Evolutionary conservation across 2,113 vertebrate genomes (phyloP).

Genomic region (Otocyon megalotis): DNA sequence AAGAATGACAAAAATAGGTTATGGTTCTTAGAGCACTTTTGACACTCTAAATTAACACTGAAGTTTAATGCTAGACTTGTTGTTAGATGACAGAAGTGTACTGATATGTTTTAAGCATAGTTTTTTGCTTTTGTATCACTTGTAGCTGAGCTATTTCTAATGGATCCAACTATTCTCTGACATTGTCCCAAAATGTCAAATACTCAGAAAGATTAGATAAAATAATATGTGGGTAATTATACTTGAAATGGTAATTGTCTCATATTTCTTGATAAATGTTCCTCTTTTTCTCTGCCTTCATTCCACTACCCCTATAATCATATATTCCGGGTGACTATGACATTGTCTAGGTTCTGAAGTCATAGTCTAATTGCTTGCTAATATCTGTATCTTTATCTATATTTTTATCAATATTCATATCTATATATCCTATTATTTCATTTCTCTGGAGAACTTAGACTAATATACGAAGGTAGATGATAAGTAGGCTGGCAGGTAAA

Average conservation of each 20-base stretch:
- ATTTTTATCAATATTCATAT: neutral
- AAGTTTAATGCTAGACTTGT: neutral
- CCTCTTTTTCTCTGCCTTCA: neutral
- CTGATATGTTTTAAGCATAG: neutral
- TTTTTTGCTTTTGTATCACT: neutral
- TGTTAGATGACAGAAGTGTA: neutral
- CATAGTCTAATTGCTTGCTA: neutral
- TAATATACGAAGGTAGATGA: neutral
- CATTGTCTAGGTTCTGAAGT: neutral
- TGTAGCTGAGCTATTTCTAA: neutral
- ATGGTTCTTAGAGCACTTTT: neutral
- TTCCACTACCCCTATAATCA: neutral
- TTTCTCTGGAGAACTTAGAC: neutral
- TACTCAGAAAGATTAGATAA: neutral
- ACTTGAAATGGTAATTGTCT: slow-evolving; percentile 38
- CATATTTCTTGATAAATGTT: neutral
- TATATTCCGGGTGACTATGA: neutral
- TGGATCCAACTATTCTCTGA: neutral
- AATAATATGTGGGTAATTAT: slow-evolving; percentile 13
- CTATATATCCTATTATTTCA: neutral
- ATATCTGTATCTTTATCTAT: neutral
- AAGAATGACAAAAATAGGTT: neutral
- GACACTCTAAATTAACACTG: neutral
- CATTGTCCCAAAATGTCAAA: neutral
- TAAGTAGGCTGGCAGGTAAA: neutral